Evolutionary conservation across 2,113 vertebrate species (phyloP).

Genomic region (Xiphorhynchus elegans): DNA sequence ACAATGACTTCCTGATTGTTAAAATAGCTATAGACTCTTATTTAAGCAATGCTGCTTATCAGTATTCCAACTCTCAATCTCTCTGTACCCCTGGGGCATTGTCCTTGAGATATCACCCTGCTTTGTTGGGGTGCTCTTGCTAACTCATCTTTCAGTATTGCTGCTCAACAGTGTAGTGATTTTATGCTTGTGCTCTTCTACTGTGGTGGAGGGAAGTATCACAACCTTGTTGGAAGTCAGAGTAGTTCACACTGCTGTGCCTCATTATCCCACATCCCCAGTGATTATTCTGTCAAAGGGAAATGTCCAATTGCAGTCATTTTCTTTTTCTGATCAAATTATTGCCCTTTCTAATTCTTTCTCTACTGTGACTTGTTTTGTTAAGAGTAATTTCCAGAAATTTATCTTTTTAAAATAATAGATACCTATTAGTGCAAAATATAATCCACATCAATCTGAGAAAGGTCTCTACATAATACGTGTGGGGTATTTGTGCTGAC

Average conservation of each 20-base stretch:
- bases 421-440: background rate
- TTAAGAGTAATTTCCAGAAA: background rate
- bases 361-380: background rate
- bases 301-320: background rate
- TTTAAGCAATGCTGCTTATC: background rate
- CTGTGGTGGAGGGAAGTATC: background rate
- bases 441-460: background rate
- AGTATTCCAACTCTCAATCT: background rate
- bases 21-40: background rate
- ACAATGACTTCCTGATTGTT: background rate
- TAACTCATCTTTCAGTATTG: background rate
- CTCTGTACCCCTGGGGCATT: background rate
- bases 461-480: background rate
- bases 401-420: background rate
- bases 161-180: background rate
- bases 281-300: background rate
- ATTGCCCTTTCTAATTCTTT: slow-evolving; percentile 6
- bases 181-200: background rate
- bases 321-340: slow-evolving; percentile 20
- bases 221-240: background rate
- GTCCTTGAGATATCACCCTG: background rate
- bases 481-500: background rate
- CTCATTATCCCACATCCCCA: background rate
- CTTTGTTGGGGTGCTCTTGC: background rate
- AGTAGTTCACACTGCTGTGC: background rate